Evolutionary conservation across 2,113 vertebrate species (phyloP), one percentile per base, ranked within the genome.

Genomic region (Ammospiza nelsoni): DNA sequence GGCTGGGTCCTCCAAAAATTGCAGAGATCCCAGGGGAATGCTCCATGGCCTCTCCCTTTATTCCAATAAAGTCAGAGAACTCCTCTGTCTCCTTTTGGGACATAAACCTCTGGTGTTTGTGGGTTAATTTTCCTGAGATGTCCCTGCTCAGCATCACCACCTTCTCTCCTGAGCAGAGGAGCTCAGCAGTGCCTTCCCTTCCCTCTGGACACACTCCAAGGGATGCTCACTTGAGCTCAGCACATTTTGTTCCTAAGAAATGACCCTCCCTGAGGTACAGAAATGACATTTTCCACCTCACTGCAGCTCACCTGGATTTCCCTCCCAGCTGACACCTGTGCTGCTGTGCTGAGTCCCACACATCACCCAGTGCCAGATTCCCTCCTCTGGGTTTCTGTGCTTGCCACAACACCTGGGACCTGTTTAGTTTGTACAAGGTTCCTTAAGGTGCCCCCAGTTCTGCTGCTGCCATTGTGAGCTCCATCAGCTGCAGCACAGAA

Each of bases 361-460:
- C 31, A 37, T 9, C 31, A 27, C 23, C 59, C 55, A 28, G 2
- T 3, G 18, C 18, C 55, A 39, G 25, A 15, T 16, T 61, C 55
- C 18, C 31, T 39, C 22, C n/a, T 25, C 51, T 55, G 72, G 33
- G 28, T 11, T 67, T 13, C 62, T n/a, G 44, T n/a, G 22, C 28
- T 43, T 7, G 3, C 57, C 41, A 12, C 49, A 15, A 10, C 21
- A 5, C 2, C 33, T 13, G 41, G 83, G 19, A 4, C 44, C 54
- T 51, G 2, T 65, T 61, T 7, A 33, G 27, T 21, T 3, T 0
- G 8, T 2, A 2, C 12, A 5, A 62, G 10, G 33, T 4, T 76
- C 65, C 23, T 33, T 5, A 11, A 77, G 27, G 51, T 39, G 6
- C n/a, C 5, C 28, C 27, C 37, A 15, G 2, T 27, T 41, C 28